Evolutionary conservation across 2,113 vertebrate species (phyloP), one percentile per base, ranked within the genome.

Genomic region (Leucopternis melanops): DNA sequence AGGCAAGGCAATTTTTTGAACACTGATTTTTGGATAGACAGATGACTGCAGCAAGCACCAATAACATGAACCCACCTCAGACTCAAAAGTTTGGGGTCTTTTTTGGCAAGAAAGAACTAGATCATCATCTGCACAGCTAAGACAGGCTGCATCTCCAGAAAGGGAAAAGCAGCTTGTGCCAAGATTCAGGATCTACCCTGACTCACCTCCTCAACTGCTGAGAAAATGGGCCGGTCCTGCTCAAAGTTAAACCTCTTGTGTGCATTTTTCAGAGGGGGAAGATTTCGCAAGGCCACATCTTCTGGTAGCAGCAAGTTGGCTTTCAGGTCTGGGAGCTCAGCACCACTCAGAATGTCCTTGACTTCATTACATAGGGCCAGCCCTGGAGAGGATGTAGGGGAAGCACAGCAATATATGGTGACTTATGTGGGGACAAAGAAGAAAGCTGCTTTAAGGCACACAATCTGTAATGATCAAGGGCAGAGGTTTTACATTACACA

Each of bases 241-340:
- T 98, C 98, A 2, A 99, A 99, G 95, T 99, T 98, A 8, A 99
- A 97, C 91, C 97, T 98, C 67, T 98, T 98, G 97, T 99, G 99
- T 4, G 99, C 98, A 3, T 96, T 97, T 71, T 94, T 98, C 69
- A 99, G 98, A 13, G 99, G 98, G 3, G 99, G 99, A 22, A 99
- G 98, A 95, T 99, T 99, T 26, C 98, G 98, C 62, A 99, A 98
- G 9, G 99, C 98, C 92, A 98, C 95, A 13, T 99, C 99, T 90
- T 99, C 99, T 0, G 99, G 99, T 67, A 99, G 98, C 96, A 99
- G 98, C 95, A 99, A 93, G 82, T 90, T 98, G 96, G 98, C 96
- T 40, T 97, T 97, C 92, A 98, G 95, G 57, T 98, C 98, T 2
- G 99, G 98, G 83, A 98, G 98, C 91, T 99, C 99, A 26, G 99